Conservation (phyloP, 2,888 invertebrate species). For the Drosophila helvetica region DNA sequence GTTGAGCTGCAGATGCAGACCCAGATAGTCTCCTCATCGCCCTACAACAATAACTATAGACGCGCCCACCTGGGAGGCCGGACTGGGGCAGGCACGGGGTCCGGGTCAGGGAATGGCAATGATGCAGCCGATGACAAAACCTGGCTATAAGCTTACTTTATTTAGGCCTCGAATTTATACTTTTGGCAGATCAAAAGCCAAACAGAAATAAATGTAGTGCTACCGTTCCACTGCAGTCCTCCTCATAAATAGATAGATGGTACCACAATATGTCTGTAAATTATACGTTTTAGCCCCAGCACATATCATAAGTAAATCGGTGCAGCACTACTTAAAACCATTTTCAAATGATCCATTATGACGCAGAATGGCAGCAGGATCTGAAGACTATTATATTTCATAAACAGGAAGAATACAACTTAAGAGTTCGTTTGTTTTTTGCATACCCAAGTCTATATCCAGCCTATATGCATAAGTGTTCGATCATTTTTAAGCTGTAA, state of each 20-base stretch:
- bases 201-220: background rate
- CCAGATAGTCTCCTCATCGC: slow-evolving; percentile 48
- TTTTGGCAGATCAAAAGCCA: slow-evolving; percentile 1
- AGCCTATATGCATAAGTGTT: background rate
- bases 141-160: slow-evolving; percentile 73
- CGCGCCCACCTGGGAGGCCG: slow-evolving; percentile 46
- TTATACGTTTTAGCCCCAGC: background rate
- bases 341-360: background rate
- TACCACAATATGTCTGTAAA: background rate
- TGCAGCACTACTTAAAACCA: background rate
- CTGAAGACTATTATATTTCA: no score
- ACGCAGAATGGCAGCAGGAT: no score
- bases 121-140: slow-evolving; percentile 71
- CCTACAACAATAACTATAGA: slow-evolving; percentile 65
- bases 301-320: background rate
- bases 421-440: no score
- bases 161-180: slow-evolving; percentile 44
- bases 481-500: slow-evolving; percentile 16
- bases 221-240: slow-evolving; percentile 13
- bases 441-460: no score
- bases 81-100: background rate
- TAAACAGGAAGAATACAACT: no score
- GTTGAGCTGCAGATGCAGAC: slow-evolving; percentile 60
- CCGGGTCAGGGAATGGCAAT: slow-evolving; percentile 3
- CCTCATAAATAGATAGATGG: slow-evolving; percentile 2